These are phyloP conservation scores for Poeciliopsis occidentalis DNA, from an alignment of 2,113 vertebrate species.

Conservation along the genomic window DNA sequence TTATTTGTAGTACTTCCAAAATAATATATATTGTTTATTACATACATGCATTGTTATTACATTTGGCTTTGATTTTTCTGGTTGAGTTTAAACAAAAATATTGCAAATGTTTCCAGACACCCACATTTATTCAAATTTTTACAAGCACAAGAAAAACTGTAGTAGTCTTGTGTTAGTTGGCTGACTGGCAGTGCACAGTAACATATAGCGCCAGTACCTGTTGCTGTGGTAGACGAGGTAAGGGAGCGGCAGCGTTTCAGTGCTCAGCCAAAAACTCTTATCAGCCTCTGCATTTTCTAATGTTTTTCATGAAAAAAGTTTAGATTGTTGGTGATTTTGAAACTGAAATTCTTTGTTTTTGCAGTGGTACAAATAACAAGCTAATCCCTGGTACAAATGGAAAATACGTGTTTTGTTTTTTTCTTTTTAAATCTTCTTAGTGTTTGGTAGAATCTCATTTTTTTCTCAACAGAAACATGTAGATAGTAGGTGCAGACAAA, in stretches of 20 bases:
- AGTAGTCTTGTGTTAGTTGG: not conserved
- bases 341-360: too few relatives aligned
- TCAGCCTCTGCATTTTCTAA: not conserved
- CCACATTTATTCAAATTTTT: not conserved
- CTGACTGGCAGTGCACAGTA: not conserved
- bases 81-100: not conserved
- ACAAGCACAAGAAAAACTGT: not conserved
- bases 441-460: too few relatives aligned
- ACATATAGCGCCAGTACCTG: too few relatives aligned
- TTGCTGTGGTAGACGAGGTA: too few relatives aligned
- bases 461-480: too few relatives aligned
- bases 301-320: not conserved
- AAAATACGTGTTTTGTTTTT: not conserved
- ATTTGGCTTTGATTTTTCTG: not conserved
- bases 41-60: not conserved
- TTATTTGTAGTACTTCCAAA: not conserved
- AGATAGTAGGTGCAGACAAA: not conserved
- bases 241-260: not conserved
- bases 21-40: not conserved
- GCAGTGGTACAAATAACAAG: not conserved
- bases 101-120: not conserved
- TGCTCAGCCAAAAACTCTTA: not conserved
- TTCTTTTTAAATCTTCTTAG: not conserved
- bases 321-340: not conserved
- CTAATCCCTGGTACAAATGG: not conserved